Evolutionary conservation across 2,113 vertebrate genomes (phyloP), one percentile per base, ranked within the genome.

Genomic region (Fulmarus glacialis): DNA sequence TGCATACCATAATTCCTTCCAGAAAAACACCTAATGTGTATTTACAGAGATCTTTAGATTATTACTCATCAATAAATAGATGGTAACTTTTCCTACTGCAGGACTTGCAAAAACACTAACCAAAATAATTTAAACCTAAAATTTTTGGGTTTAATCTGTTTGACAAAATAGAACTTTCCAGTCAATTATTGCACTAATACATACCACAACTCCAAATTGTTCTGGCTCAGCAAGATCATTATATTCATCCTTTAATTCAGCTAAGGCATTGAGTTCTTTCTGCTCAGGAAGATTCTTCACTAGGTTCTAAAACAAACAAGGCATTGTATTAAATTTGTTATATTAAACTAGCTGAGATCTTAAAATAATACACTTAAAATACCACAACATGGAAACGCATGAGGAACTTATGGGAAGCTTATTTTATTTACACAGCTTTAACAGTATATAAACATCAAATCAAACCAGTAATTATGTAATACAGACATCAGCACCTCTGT

Each of bases 181-280:
- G 8, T 71, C 56, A 77, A 60, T 64, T 47, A 70, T 21, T 89
- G 58, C 14, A 71, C 18, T 77, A 89, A 52, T 98, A 99, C 99
- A 91, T 98, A 99, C 99, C 99, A 99, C 99, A 94, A 99, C 99
- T 98, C 99, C 99, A 98, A 99, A 99, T 45, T 99, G 99, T 94
- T 99, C 99, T 6, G 99, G 98, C 85, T 99, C 99, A 70, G 99
- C 99, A 15, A 99, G 99, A 95, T 99, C 99, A 21, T 99, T 98
- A 75, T 99, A 99, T 94, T 99, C 99, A 87, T 97, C 98, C 98
- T 99, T 99, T 87, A 99, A 98, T 97, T 99, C 98, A 2, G 99
- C 99, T 95, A 99, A 98, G 86, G 99, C 98, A 96, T 93, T 99
- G 93, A 99, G 99, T 81, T 99, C 98, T 80, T 99, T 99, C 98